Base-by-base conservation (phyloP, 2,113 vertebrate species). In the Forbesichthys papilliferus region DNA sequence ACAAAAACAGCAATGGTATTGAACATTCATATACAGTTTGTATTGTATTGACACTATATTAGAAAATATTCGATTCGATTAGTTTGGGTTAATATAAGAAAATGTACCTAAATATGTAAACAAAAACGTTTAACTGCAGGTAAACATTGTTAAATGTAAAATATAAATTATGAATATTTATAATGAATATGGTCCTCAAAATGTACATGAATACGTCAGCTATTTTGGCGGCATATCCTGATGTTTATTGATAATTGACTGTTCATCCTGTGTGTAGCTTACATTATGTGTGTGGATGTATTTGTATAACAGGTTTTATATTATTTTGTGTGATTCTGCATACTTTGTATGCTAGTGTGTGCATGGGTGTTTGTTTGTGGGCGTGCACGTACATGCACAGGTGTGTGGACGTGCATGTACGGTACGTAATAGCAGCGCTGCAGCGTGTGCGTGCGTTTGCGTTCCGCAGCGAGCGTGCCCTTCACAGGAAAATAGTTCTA, bases 391-490 rank as follows among this genome's bases (percentile, higher is more conserved):
- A n/a, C 36, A 9, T 68, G 46, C 47, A 61, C 69, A 49, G 68
- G 54, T 74, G 57, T 61, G 66, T 69, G 63, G 66, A 64, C 53
- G 57, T 67, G 70, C 61, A 74, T 69, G 70, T 8, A 42, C 36
- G 7, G 36, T 42, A 42, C 36, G 36, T 42, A 42, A 6, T 42
- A 7, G 36, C 36, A 42, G 36, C 36, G 3, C 7, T 7, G 36
- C 36, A 42, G 36, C 48, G 77, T 66, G 80, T 64, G 48, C 51
- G 48, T 16, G 36, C 47, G 59, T 63, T 46, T 34, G 13, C 36
- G 66, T 68, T 75, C 81, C 83, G 84, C 84, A 82, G 76, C 58
- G 65, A 80, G 61, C 53, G 72, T 79, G 90, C 83, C 85, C 88
- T 87, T 89, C 86, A 78, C 72, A 89, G 66, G 14, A 64, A 77